phyloP scores from a whole-genome alignment of 2,797 vertebrate genomes.

The Ara ararauna region DNA sequence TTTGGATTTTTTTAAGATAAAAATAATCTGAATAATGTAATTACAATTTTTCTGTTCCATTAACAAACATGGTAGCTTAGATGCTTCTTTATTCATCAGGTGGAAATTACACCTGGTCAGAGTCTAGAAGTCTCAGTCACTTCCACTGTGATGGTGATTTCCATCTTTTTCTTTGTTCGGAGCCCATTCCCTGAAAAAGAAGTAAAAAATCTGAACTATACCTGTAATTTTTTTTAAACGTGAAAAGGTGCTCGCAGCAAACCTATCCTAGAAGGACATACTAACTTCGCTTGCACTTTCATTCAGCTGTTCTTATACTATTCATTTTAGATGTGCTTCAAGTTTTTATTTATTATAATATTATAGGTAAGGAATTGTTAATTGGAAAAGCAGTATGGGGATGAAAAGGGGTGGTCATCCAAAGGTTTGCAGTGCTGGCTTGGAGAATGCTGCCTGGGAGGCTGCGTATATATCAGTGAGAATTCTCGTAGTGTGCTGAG shows the following conservation, averaged over 20 bases:
- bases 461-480: not conserved
- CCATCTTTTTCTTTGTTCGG: not conserved
- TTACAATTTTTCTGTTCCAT: not conserved
- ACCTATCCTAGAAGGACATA: not conserved
- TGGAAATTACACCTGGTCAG: not conserved
- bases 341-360: not conserved
- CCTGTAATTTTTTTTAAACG: not conserved
- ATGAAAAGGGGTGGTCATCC: not conserved
- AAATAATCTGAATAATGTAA: not conserved
- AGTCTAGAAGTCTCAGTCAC: not conserved
- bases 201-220: not conserved
- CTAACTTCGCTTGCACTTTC: not conserved
- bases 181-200: not conserved
- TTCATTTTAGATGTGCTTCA: not conserved
- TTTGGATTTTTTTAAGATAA: not conserved
- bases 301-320: not conserved
- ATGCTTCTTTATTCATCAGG: not conserved
- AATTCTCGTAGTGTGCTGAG: not conserved
- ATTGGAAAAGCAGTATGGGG: not conserved
- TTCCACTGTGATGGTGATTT: not conserved
- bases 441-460: not conserved
- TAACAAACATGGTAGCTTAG: not conserved
- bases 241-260: not conserved
- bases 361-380: not conserved
- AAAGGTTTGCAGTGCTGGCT: not conserved